phyloP scores from a whole-genome alignment of 23 tunicate genomes.

The Oikopleura dioica region DNA sequence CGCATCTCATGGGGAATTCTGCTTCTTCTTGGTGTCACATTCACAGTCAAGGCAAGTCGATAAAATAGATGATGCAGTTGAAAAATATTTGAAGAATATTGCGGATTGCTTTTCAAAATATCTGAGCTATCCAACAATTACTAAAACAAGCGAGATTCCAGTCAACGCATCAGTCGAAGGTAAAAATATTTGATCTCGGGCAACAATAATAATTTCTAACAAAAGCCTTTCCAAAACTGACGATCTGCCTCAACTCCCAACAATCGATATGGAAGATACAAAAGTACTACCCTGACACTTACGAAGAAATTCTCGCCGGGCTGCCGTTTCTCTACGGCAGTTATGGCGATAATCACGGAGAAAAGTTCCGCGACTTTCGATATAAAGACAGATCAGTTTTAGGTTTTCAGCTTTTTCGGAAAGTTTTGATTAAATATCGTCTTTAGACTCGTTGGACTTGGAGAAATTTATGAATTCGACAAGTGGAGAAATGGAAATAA shows the following conservation, averaged over 20 bases:
- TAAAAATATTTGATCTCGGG: neutral
- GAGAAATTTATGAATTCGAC: neutral
- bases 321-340: neutral
- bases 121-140: neutral
- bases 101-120: neutral
- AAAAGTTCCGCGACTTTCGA: neutral
- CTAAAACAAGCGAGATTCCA: neutral
- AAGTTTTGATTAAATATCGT: too few species aligned
- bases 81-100: neutral
- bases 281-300: neutral
- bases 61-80: too few species aligned
- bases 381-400: neutral
- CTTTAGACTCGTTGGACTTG: neutral
- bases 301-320: neutral
- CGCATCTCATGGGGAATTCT: neutral
- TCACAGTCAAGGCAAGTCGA: too few species aligned
- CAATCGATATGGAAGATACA: neutral
- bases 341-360: neutral
- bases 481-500: neutral
- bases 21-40: neutral
- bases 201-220: neutral
- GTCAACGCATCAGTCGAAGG: neutral
- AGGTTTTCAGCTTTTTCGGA: too few species aligned
- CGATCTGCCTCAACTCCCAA: neutral
- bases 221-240: neutral